A percentile compares a stretch with the other conserved stretches of the same genome.
These are phyloP conservation scores for Lymantria dispar DNA, from an alignment of 2,888 invertebrate genomes.

Conservation along the genomic window DNA sequence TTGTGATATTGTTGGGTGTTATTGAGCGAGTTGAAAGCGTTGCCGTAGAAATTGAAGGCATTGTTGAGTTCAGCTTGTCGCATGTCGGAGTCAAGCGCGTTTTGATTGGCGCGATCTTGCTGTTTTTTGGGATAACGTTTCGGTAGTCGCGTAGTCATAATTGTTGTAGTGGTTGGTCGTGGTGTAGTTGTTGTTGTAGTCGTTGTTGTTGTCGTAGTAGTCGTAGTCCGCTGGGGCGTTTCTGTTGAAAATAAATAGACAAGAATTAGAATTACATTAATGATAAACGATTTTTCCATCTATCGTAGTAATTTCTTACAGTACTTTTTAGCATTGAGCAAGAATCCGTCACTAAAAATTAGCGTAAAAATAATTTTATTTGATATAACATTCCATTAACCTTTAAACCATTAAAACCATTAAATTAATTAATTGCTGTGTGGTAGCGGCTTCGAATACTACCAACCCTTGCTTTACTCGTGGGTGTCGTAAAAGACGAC, in stretches of 20 bases:
- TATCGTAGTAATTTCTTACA: too few relatives aligned
- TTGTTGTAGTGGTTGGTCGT: constrained; percentile 49
- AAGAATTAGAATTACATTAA: constrained; percentile 9
- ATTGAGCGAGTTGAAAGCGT: constrained; percentile 51
- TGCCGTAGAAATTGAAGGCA: constrained; percentile 63
- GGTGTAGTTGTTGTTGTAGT: constrained; percentile 68
- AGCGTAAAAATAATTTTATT: too few relatives aligned
- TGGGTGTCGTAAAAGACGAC: too few relatives aligned
- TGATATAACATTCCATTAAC: too few relatives aligned
- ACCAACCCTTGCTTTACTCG: too few relatives aligned
- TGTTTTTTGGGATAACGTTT: constrained; percentile 69
- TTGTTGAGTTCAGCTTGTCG: constrained; percentile 64
- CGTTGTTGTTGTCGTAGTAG: constrained; percentile 73
- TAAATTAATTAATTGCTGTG: too few relatives aligned
- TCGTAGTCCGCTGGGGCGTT: constrained; percentile 67
- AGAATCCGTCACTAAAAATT: too few relatives aligned
- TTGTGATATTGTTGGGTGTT: constrained; percentile 47
- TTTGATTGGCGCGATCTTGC: constrained; percentile 60
- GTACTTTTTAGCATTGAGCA: too few relatives aligned
- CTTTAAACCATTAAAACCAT: too few relatives aligned
- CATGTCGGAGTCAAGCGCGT: constrained; percentile 62
- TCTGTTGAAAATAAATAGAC: constrained; percentile 58
- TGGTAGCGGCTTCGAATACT: too few relatives aligned
- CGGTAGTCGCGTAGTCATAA: constrained; percentile 59
- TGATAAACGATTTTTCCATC: background rate